Evolutionary conservation across 2,113 vertebrate species (phyloP), one percentile per base, ranked within the genome.

Genomic region (Hyperoodon ampullatus): DNA sequence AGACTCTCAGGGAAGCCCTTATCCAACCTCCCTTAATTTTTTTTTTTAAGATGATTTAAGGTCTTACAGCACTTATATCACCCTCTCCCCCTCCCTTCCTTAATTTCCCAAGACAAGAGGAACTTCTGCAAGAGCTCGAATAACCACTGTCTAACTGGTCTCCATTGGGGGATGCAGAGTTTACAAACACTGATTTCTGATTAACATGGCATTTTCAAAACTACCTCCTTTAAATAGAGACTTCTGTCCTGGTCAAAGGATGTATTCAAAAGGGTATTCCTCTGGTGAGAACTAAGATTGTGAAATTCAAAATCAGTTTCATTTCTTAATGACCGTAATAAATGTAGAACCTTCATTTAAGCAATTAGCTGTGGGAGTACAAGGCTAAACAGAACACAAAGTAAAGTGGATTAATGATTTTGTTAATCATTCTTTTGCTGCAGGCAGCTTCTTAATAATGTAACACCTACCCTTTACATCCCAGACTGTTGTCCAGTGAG

Each of bases 261-360:
- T 58, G 8, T 4, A 4, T 72, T 30, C 30, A 21, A 66, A 33
- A 85, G 97, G 68, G 15, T 68, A n/a, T 78, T 92, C 72, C 44
- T 94, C 30, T 50, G 30, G 9, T 93, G 60, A 72, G 86, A 97
- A 75, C 15, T 72, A 24, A 85, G 50, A 42, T 68, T 94, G 30
- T 96, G 44, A 96, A 96, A 94, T 83, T 88, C 39, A 95, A 93
- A 89, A 58, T 78, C 68, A 70, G 83, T 89, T 95, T 97, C 42
- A 35, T 86, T 94, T 94, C 81, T 72, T 90, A 93, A 90, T 72
- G 63, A 83, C 44, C 85, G 5, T 77, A 61, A 68, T 94, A 91
- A 88, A 78, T 58, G 55, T 42, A 19, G 93, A 80, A 66, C 6
- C 63, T 93, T 96, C 87, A 5, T 77, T 90, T 82, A 91, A 89